Conservation (phyloP, 2,797 vertebrate genomes). For the Sebastes aleutianus region DNA sequence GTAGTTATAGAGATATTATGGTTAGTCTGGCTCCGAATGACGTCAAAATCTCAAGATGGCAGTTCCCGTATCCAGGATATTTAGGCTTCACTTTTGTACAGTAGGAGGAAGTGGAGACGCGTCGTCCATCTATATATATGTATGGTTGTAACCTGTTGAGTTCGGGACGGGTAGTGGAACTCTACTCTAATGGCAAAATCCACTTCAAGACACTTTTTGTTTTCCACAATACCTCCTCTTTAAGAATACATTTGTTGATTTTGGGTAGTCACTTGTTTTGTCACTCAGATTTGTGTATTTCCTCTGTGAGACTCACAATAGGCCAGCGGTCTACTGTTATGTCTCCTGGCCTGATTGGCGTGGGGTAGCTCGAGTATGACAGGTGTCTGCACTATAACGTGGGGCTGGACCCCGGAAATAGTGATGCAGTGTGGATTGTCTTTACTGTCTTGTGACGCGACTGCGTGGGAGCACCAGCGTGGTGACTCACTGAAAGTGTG, state of each 20-base stretch:
- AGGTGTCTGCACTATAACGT: neutral
- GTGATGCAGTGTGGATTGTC: constrained; percentile 7
- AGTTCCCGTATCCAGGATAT: too few species aligned
- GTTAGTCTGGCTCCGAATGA: too few species aligned
- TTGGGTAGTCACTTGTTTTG: neutral
- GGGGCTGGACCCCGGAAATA: neutral
- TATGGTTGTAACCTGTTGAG: too few species aligned
- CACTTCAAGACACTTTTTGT: too few species aligned
- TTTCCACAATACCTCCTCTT: too few species aligned
- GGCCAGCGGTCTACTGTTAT: neutral
- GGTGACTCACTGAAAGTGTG: constrained; percentile 62
- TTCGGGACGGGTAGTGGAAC: too few species aligned
- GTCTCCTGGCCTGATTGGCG: neutral
- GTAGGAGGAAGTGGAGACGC: too few species aligned
- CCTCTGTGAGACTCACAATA: neutral
- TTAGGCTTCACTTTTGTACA: too few species aligned
- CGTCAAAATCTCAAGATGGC: too few species aligned
- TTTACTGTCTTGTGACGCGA: constrained; percentile 20
- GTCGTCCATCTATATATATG: too few species aligned
- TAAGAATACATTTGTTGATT: neutral
- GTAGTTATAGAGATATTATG: too few species aligned
- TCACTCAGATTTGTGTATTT: neutral
- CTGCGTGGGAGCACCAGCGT: constrained; percentile 2
- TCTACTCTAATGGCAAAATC: too few species aligned
- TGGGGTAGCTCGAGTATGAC: neutral